phyloP scores from a whole-genome alignment of 2,113 vertebrate genomes.

The Sciurus niger region DNA sequence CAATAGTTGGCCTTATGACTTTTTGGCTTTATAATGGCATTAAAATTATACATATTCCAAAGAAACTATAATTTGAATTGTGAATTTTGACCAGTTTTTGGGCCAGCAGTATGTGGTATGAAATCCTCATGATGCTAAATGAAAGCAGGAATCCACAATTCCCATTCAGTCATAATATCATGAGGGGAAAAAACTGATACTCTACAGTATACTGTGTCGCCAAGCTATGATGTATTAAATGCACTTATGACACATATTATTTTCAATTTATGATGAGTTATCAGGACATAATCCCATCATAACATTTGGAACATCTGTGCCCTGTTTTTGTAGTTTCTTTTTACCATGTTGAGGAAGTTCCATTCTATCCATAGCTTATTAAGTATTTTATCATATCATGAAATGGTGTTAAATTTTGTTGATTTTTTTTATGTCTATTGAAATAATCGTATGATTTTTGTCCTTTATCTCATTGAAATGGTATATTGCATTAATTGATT shows the following conservation, averaged over 20 bases:
- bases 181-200: neutral
- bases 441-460: neutral
- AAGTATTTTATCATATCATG: neutral
- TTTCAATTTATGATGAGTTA: neutral
- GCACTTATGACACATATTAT: neutral
- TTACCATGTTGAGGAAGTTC: constrained; percentile 3
- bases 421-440: neutral
- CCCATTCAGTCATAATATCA: neutral
- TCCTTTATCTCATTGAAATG: neutral
- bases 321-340: neutral
- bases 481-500: neutral
- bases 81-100: neutral
- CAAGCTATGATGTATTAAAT: neutral
- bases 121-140: neutral
- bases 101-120: neutral
- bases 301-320: neutral
- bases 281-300: neutral
- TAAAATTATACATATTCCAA: neutral
- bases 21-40: neutral
- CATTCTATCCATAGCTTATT: neutral
- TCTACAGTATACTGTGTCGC: neutral
- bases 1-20: neutral
- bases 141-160: neutral
- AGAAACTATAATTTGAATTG: neutral
- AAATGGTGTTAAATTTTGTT: neutral